Conservation (phyloP, 2,888 invertebrate species). For the Andricus curvator region DNA sequence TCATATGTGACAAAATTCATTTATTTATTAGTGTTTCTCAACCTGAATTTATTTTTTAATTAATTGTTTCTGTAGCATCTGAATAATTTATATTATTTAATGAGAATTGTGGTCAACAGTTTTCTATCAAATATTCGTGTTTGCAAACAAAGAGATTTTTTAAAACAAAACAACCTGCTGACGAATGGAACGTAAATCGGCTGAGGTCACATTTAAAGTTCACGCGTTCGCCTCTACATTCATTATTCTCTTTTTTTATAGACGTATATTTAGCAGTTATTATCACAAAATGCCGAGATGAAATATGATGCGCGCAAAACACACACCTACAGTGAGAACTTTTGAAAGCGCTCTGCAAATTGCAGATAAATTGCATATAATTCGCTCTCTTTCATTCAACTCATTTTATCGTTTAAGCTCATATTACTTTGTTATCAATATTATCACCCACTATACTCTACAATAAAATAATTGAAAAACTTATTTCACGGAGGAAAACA, state of each 20-base stretch:
- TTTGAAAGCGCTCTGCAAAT: conserved; percentile 30
- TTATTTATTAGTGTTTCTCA: neutral
- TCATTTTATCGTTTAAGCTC: neutral
- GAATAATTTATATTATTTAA: neutral
- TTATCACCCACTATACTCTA: neutral
- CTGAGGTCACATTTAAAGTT: conserved; percentile 34
- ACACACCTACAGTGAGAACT: conserved; percentile 8
- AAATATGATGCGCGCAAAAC: conserved; percentile 31
- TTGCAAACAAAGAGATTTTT: conserved; percentile 24
- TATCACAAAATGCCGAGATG: conserved; percentile 29
- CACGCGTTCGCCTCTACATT: conserved; percentile 11
- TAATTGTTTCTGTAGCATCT: neutral
- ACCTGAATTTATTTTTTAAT: neutral
- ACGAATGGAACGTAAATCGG: conserved; percentile 22
- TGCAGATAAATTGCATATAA: conserved; percentile 16
- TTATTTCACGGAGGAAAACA: neutral
- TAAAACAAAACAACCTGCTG: neutral
- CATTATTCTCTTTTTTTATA: conserved; percentile 34
- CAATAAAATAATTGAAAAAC: neutral
- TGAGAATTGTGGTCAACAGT: neutral
- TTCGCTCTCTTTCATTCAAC: neutral
- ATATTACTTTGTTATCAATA: neutral
- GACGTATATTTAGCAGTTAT: conserved; percentile 32
- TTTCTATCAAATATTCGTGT: neutral
- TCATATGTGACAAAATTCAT: neutral